Conservation (phyloP, 1,140 invertebrate genomes). For the Vanessa tameamea region DNA sequence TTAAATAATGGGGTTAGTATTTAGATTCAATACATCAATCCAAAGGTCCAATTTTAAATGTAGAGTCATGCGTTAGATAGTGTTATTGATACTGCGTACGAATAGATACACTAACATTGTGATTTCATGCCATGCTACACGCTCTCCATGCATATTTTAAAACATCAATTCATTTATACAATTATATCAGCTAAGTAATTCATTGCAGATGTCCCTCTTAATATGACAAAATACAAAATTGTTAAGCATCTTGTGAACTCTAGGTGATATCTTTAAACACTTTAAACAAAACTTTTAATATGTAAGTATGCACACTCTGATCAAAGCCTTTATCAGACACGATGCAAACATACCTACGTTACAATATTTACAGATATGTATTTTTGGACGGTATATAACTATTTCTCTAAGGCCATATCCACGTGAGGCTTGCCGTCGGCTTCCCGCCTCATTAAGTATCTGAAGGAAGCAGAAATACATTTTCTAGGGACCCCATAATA, state of each 20-base stretch:
- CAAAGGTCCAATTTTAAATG: not conserved
- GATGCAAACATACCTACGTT: conserved; percentile 47
- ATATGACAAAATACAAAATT: too few species aligned
- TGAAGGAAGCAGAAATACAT: conserved; percentile 48
- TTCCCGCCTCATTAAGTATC: conserved; percentile 67
- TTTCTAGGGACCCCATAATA: conserved; percentile 3
- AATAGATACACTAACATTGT: conserved; percentile 59
- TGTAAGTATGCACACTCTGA: conserved; percentile 7
- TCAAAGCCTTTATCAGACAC: conserved; percentile 40
- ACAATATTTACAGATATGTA: conserved; percentile 71
- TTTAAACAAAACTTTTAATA: conserved; percentile 4
- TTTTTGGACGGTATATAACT: conserved; percentile 67
- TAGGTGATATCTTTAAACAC: too few species aligned
- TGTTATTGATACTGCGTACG: conserved; percentile 23
- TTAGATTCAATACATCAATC: not conserved
- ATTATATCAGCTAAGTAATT: too few species aligned
- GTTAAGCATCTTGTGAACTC: too few species aligned
- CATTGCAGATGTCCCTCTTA: too few species aligned
- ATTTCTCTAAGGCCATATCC: conserved; percentile 58
- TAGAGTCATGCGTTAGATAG: conserved; percentile 8
- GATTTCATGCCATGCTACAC: conserved; percentile 39
- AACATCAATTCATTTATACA: too few species aligned
- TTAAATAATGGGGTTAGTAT: too few species aligned
- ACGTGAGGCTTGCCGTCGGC: conserved; percentile 65
- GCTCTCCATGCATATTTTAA: not conserved